These are phyloP conservation scores for Chauna torquata DNA, from an alignment of 2,113 vertebrate species.

Conservation along the genomic window DNA sequence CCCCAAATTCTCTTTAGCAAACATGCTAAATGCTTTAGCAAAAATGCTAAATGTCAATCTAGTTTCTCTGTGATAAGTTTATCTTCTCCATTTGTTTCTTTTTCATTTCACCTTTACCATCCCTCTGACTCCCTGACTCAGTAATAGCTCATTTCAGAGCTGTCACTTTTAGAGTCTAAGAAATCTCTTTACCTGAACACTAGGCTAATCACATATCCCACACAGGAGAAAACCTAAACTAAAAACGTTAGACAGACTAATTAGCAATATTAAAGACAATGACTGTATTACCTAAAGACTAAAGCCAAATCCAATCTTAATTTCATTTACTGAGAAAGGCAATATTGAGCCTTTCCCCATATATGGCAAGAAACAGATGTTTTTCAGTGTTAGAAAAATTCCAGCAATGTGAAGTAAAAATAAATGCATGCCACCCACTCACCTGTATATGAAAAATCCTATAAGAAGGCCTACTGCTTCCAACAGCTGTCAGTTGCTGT, in stretches of 20 bases:
- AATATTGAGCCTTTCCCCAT: neutral
- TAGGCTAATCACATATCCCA: neutral
- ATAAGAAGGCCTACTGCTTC: neutral
- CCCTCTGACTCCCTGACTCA: neutral
- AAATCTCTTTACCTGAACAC: neutral
- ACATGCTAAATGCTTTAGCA: too few relatives aligned
- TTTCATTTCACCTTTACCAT: neutral
- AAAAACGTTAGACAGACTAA: neutral
- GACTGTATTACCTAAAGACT: neutral
- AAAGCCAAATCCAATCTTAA: neutral
- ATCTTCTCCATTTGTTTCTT: neutral
- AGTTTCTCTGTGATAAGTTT: neutral
- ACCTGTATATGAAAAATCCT: neutral
- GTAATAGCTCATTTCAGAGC: neutral
- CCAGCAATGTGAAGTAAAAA: neutral
- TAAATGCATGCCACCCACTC: neutral
- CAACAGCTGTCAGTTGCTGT: neutral
- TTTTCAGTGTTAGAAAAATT: neutral
- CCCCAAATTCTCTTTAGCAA: neutral
- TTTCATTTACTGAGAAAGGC: neutral
- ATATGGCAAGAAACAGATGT: neutral
- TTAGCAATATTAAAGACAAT: neutral
- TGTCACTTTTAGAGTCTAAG: neutral
- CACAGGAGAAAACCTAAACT: neutral
- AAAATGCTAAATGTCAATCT: neutral